A percentile compares a stretch with the other conserved stretches of the same genome.
These are phyloP conservation scores for Globia sparganii DNA, from an alignment of 2,888 invertebrate genomes.

Conservation along the genomic window DNA sequence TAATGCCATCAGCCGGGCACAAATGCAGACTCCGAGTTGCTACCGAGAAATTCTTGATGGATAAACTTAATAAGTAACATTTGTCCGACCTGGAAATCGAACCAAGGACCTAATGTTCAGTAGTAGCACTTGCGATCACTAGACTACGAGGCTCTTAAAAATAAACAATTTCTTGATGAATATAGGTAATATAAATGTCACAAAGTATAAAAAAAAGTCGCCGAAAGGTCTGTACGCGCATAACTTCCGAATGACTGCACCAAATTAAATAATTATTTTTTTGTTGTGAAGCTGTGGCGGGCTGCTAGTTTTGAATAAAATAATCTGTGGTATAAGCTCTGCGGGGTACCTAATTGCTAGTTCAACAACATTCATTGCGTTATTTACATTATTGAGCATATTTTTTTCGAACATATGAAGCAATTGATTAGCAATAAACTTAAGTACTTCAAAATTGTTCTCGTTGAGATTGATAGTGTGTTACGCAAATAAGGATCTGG, in stretches of 20 bases:
- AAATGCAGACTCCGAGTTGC: neutral
- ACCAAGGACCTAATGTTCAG: neutral
- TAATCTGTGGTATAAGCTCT: neutral
- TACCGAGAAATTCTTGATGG: neutral
- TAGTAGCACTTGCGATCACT: neutral
- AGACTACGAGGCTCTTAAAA: neutral
- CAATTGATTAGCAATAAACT: neutral
- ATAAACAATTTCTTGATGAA: neutral
- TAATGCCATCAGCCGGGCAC: neutral
- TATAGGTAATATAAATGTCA: too few species aligned
- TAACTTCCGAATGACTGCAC: too few species aligned
- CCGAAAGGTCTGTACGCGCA: too few species aligned
- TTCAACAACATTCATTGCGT: neutral
- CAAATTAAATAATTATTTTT: too few species aligned
- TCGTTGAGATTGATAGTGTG: too few species aligned
- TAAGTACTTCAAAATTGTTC: too few species aligned
- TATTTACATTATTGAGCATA: neutral
- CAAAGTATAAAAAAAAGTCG: too few species aligned
- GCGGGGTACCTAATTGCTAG: neutral
- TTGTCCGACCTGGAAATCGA: neutral
- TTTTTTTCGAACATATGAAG: neutral
- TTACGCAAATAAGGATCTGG: neutral
- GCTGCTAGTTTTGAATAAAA: neutral
- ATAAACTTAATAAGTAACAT: neutral
- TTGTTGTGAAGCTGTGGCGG: too few species aligned